Evolutionary conservation across 1,140 invertebrate species (phyloP).

Genomic region (Brachionus angularis): DNA sequence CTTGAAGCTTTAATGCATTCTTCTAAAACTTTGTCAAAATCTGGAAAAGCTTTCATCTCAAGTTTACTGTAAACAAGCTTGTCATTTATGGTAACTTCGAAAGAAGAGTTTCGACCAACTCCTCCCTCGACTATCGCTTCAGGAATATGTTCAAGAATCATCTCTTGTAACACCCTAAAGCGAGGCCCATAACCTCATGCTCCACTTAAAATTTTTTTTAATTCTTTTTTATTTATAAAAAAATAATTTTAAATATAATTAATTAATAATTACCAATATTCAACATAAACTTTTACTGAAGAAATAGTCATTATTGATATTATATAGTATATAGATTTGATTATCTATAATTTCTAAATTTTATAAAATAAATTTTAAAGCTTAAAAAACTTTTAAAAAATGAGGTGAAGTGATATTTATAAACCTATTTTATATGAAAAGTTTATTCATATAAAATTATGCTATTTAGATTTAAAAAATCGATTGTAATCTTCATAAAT

Average conservation of each 20-base stretch:
- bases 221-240: no score
- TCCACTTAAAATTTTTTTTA: no score
- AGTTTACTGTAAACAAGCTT: constrained; percentile 40
- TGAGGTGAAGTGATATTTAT: no score
- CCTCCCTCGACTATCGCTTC: constrained; percentile 39
- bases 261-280: constrained; percentile 30
- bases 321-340: no score
- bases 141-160: constrained; percentile 12
- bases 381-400: no score
- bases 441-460: no score
- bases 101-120: constrained; percentile 38
- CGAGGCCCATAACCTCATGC: constrained; percentile 40
- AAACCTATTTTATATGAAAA: no score
- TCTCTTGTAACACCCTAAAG: constrained; percentile 19
- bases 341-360: neutral
- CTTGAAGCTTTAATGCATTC: constrained; percentile 8
- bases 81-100: constrained; percentile 41
- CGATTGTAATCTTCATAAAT: no score
- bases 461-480: no score
- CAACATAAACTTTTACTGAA: constrained; percentile 1
- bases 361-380: neutral
- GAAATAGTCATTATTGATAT: neutral
- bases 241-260: no score
- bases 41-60: constrained; percentile 14
- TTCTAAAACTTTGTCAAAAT: constrained; percentile 12